Base-by-base conservation (phyloP, 2,113 vertebrate genomes). In the Epinephelus lanceolatus region DNA sequence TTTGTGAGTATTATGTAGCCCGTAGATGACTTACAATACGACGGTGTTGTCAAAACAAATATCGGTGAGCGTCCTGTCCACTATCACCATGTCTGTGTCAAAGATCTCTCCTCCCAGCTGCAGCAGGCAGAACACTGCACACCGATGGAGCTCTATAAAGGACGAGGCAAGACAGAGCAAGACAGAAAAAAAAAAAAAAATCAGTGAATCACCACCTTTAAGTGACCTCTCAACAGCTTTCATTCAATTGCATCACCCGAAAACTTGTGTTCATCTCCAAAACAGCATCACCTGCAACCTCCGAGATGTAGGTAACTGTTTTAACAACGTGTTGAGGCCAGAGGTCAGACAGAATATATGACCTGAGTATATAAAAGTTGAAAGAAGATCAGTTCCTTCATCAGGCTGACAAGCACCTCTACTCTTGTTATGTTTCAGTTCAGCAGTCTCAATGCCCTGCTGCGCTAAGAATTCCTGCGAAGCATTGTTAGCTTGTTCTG, bases 1-100 rank as follows among this genome's bases (percentile, higher is more conserved):
- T 19, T 25, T 30, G 5, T 8, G 25, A n/a, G 13, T 40, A 7
- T 56, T 12, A 52, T 4, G 47, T 19, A 6, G 33, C 3, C 27
- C 17, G 49, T 4, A 42, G 60, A 4, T 37, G 7, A 94, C 98
- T 96, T 90, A 99, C 98, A 99, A 99, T 82, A 98, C 95, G 18
- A 97, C 89, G 1, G 91, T 94, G 94, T 94, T 97, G 87, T 98
- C 97, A 21, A 99, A 99, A 94, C 97, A 98, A 90, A 99, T 97
- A 89, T 99, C 98, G 0, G 98, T 97, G 77, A 98, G 95, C 0
- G 97, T 99, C 85, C 97, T 93, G 93, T 99, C 97, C 78, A 98
- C 97, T 84, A 98, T 95, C 89, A 98, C 95, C 96, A 97, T 98
- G 91, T 98, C 97, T 0, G 98, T 98, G 93, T 98, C 97, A 8